phyloP scores from a whole-genome alignment of 1,140 invertebrate species.

The Rhopalosiphum maidis region DNA sequence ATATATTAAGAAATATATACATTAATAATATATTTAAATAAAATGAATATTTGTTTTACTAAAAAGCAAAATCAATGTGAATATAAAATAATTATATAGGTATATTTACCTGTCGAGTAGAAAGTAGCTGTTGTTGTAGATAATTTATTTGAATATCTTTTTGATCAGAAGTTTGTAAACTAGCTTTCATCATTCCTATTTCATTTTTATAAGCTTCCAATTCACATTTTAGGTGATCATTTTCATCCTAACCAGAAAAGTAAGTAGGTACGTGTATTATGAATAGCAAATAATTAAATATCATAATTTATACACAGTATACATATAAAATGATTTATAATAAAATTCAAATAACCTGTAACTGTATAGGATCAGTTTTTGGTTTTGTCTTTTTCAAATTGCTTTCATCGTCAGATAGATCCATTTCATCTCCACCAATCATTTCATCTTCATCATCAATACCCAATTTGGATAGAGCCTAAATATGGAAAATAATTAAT shows the following conservation, averaged over 20 bases:
- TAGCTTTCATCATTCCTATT: constrained; percentile 73
- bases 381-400: constrained; percentile 48
- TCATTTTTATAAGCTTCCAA: constrained; percentile 94
- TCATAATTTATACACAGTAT: not conserved
- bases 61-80: not conserved
- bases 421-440: constrained; percentile 54
- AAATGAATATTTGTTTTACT: not conserved
- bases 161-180: constrained; percentile 72
- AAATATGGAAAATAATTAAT: not conserved
- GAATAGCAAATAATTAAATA: not conserved
- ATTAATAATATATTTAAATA: not conserved
- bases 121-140: constrained; percentile 78
- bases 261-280: not conserved
- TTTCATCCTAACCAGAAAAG: constrained; percentile 75
- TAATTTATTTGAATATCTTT: constrained; percentile 78
- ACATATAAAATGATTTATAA: not conserved
- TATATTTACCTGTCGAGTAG: constrained; percentile 73
- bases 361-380: constrained; percentile 49
- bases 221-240: constrained; percentile 89
- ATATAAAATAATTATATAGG: not conserved
- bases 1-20: not conserved
- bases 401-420: constrained; percentile 50
- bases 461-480: constrained; percentile 51
- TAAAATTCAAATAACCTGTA: constrained; percentile 51
- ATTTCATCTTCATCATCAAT: constrained; percentile 57